Base-by-base conservation (phyloP, 2,888 invertebrate genomes). In the Drosophila eohydei region DNA sequence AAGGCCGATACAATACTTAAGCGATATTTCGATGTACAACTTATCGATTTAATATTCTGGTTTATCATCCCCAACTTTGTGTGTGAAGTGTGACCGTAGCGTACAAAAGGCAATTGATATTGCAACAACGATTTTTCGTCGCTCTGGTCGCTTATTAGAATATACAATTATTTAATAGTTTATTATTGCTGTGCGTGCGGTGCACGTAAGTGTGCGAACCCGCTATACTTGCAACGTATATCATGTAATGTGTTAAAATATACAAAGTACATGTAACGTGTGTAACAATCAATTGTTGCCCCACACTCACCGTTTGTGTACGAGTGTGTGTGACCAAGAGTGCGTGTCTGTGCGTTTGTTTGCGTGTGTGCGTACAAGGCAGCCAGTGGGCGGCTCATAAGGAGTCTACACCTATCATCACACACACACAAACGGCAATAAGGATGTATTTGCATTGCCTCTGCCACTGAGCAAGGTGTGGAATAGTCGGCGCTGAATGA, bases 51-150 rank as follows among this genome's bases (percentile, higher is more conserved):
- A 36, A 30, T 26, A 5, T 48, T 16, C 28, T 26, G 4, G 21
- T 36, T 52, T 78, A 75, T 60, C 80, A 82, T 80, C 82, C 51
- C 80, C 63, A 81, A 61, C 54, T 16, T 36, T 34, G 38, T 51
- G 6, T 43, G 14, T 16, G 3, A 8, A 59, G 81, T 80, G 81
- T 77, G 81, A 71, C 86, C 82, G 74, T 80, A 66, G 36, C 56
- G 34, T 48, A 44, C 5, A 38, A 74, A 74, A 64, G 50, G 68
- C 78, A 81, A 83, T 83, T 83, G 60, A 70, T 79, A 80, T 83
- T 81, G 63, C 80, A 74, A 78, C 78, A 83, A 83, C 83, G 81
- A 88, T 88, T 83, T 83, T 85, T 80, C 77, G 63, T 77, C 81
- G 67, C 83, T 81, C 65, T 75, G 71, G 60, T 55, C 61, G 67